Evolutionary conservation across 2,113 vertebrate genomes (phyloP), one percentile per base, ranked within the genome.

Genomic region (Dendrocopos noguchii): DNA sequence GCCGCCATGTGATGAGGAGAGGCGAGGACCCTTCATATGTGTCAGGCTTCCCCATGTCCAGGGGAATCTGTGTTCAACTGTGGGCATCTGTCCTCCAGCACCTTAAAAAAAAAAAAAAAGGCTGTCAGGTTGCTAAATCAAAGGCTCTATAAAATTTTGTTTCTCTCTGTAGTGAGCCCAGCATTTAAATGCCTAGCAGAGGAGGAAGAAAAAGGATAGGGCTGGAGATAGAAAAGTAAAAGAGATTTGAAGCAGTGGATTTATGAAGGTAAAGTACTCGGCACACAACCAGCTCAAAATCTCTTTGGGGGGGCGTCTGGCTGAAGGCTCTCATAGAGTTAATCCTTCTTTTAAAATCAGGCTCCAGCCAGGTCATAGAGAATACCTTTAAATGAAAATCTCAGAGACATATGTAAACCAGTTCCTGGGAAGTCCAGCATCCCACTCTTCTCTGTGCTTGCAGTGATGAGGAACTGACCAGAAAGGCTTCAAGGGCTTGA

Each of bases 101-200:
- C 46, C 46, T 47, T 11, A 21, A 22, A 21, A 50, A 4, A 31
- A 71, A 85, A 24, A n/a, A n/a, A n/a, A 11, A 3, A 79, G 79
- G 9, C 75, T 71, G 53, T 88, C 61, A 95, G 36, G 46, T 36
- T 15, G 8, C 91, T 96, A 87, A 95, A 96, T 87, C 6, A 31
- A 90, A 15, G 60, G 27, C 29, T 94, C 36, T 80, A 93, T 65
- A 87, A 74, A 90, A 52, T 81, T 12, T 9, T 36, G 68, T 88
- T 95, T 88, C 83, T 74, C 87, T 19, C 16, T 94, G 36, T 46
- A 73, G 42, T 1, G 10, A 95, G 34, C 59, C 80, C 50, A 84
- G 66, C 65, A 83, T 96, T 96, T 95, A 91, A 95, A 85, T 85
- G 65, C 66, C 57, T 82, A 50, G 65, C 91, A 68, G 7, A 8